Percentiles rank a stretch among this genome's conserved stretches.
phyloP scores from a whole-genome alignment of 1,140 invertebrate species.

The Antheraea mylitta region DNA sequence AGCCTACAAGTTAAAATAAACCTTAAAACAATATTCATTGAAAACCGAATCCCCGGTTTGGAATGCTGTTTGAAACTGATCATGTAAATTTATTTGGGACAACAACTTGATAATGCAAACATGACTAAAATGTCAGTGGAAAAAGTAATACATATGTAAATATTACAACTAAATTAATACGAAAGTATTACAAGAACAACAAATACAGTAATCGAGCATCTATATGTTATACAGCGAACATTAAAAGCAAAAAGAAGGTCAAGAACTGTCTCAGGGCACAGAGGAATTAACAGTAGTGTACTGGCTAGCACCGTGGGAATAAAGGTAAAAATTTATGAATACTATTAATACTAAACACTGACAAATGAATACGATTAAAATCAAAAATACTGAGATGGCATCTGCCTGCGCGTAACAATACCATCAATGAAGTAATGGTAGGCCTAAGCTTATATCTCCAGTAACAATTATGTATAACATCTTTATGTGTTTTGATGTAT shows the following conservation, averaged over 20 bases:
- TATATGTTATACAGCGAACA: constrained; percentile 21
- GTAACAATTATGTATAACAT: no score
- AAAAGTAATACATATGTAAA: neutral
- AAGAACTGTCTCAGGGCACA: constrained; percentile 61
- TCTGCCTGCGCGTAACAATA: no score
- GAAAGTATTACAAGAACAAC: constrained; percentile 15
- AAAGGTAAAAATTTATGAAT: neutral
- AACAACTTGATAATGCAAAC: neutral
- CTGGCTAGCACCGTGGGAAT: constrained; percentile 48
- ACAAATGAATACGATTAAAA: no score
- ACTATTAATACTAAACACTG: neutral
- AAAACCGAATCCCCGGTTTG: neutral
- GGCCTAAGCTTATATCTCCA: no score
- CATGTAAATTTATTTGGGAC: neutral
- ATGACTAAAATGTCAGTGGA: neutral
- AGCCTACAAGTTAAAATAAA: neutral
- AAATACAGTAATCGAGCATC: constrained; percentile 1
- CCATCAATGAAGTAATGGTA: no score
- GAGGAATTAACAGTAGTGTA: constrained; percentile 53
- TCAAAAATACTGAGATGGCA: no score
- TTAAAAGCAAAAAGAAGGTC: constrained; percentile 63
- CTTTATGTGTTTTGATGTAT: no score
- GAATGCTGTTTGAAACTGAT: neutral
- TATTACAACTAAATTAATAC: neutral
- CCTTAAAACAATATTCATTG: neutral